Percentiles rank a stretch among this genome's conserved stretches.
These are phyloP conservation scores for Xiphorhynchus elegans DNA, from an alignment of 2,113 vertebrate genomes.

Conservation along the genomic window DNA sequence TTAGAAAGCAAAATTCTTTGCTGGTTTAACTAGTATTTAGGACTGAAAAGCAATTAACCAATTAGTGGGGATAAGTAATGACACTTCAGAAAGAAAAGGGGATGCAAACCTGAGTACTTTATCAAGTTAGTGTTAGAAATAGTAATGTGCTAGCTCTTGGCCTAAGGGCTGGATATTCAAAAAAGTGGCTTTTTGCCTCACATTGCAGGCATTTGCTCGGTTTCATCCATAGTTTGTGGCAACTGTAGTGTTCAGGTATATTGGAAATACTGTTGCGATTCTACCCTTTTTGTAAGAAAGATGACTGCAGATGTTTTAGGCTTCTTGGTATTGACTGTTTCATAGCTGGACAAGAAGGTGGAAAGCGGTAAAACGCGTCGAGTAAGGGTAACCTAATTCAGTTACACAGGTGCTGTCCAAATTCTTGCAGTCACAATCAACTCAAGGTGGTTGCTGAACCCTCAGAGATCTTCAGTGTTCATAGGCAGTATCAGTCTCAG, in stretches of 20 bases:
- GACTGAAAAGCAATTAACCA: not conserved
- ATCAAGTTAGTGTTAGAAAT: not conserved
- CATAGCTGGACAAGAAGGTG: not conserved
- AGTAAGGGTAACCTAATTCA: not conserved
- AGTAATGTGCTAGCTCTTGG: not conserved
- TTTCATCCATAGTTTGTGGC: not conserved
- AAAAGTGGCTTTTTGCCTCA: slow-evolving; percentile 19
- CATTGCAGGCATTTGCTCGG: not conserved
- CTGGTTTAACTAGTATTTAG: not conserved
- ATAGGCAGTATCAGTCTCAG: not conserved
- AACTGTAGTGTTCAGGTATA: not conserved
- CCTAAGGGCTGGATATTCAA: not conserved
- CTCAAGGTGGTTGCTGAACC: not conserved
- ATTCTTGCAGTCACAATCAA: not conserved
- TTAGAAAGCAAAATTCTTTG: not conserved
- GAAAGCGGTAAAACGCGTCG: not conserved
- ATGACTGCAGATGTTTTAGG: not conserved
- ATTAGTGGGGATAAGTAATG: not conserved
- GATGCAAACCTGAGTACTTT: not conserved
- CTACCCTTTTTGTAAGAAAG: not conserved
- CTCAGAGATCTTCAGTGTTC: not conserved
- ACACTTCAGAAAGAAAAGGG: slow-evolving; percentile 5
- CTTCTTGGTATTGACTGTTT: not conserved
- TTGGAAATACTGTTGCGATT: not conserved
- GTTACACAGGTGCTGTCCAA: not conserved